Base-by-base conservation (phyloP, 2,797 vertebrate species). In the Pangasius sanitwongsei region DNA sequence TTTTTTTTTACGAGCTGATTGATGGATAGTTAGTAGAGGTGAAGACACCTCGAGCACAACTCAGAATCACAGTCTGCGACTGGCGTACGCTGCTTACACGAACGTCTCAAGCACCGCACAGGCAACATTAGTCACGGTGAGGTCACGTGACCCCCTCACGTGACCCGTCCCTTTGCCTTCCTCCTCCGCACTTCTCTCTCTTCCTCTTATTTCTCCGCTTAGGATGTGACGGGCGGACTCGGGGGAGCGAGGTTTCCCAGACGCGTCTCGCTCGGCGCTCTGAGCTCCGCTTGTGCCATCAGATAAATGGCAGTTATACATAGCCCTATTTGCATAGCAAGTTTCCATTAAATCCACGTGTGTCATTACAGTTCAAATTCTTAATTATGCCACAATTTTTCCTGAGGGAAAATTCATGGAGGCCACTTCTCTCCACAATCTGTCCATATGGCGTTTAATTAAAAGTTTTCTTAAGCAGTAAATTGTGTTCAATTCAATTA, bases 401-500 rank as follows among this genome's bases (percentile, higher is more conserved):
- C 96, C 95, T 94, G 90, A 95, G 96, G 96, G 96, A 95, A 96
- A 89, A 94, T 95, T 94, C 92, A 94, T 81, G 93, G 94, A 96
- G 96, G 95, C 96, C 95, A 96, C 95, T 94, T 95, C 95, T 95
- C 95, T 95, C 94, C 92, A 95, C 96, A 95, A 95, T 96, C 95
- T 96, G 95, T 96, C 96, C 96, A 96, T 96, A 96, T 96, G 96
- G 95, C 94, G 95, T 95, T 97, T 97, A 96, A 97, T 97, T 97
- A 97, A 97, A 97, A 97, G 95, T 97, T 97, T 97, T 96, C 96
- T 96, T 96, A 95, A 92, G 95, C 95, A 96, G 96, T 96, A 97
- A 96, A 97, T 96, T 96, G 95, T 95, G 95, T 97, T 96, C 95
- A 96, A 96, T 97, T 97, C 95, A 97, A 96, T 96, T 96, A 96